Conservation (phyloP, 2,113 vertebrate genomes). For the Rhipidura dahli region DNA sequence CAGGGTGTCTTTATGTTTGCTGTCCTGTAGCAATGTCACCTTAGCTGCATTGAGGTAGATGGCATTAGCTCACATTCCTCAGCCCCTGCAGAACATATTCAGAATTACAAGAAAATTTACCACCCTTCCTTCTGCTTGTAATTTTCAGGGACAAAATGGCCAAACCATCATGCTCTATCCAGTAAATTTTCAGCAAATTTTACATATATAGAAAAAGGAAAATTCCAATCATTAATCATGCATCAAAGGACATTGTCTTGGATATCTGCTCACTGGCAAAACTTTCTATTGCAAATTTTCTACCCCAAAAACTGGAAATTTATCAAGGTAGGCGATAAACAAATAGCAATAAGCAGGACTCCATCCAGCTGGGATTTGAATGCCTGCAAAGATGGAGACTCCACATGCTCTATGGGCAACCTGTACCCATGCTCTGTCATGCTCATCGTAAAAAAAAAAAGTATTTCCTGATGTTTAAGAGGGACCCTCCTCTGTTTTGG, state of each 20-base stretch:
- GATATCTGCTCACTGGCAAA: not conserved
- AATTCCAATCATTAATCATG: not conserved
- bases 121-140: not conserved
- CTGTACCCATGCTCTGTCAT: not conserved
- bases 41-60: not conserved
- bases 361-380: not conserved
- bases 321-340: not conserved
- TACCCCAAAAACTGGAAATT: not conserved
- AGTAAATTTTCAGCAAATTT: not conserved
- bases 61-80: fast-evolving
- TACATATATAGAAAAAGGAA: fast-evolving
- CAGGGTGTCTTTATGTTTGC: not conserved
- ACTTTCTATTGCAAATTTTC: not conserved
- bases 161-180: not conserved
- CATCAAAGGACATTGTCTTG: not conserved
- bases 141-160: not conserved
- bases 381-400: not conserved
- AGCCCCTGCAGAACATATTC: not conserved
- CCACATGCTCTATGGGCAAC: not conserved
- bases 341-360: not conserved
- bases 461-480: not conserved
- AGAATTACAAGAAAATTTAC: not conserved
- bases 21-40: not conserved
- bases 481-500: not conserved
- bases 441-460: not conserved